Evolutionary conservation across 2,113 vertebrate species (phyloP).

Genomic region (Abramis brama): DNA sequence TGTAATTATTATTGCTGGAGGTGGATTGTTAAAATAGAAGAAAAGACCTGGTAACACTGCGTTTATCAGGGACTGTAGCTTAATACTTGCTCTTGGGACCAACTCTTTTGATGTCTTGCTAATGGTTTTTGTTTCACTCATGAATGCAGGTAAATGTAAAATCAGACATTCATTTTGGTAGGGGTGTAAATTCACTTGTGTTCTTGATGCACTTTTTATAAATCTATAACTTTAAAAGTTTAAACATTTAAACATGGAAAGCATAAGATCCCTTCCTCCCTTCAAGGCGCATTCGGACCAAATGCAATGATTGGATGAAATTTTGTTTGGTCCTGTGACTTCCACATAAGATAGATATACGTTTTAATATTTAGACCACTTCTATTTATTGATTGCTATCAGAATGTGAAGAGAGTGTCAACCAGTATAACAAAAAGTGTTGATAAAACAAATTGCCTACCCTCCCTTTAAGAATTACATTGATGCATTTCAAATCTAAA

Average conservation of each 20-base stretch:
- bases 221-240: neutral
- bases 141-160: too few species aligned
- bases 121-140: neutral
- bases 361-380: too few species aligned
- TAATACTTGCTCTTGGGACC: neutral
- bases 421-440: too few species aligned
- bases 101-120: neutral
- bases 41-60: neutral
- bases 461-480: neutral
- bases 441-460: too few species aligned
- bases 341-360: too few species aligned
- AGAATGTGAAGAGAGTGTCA: too few species aligned
- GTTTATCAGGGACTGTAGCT: neutral
- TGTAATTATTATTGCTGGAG: neutral
- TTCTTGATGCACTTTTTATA: neutral
- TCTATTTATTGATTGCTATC: too few species aligned
- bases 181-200: neutral
- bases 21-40: neutral
- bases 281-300: too few species aligned
- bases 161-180: neutral
- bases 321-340: too few species aligned
- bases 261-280: too few species aligned
- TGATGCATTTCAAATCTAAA: neutral
- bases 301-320: too few species aligned
- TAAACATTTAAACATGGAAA: neutral